Evolutionary conservation across 2,888 invertebrate genomes (phyloP).

Genomic region (Acanthosepion esculentum): DNA sequence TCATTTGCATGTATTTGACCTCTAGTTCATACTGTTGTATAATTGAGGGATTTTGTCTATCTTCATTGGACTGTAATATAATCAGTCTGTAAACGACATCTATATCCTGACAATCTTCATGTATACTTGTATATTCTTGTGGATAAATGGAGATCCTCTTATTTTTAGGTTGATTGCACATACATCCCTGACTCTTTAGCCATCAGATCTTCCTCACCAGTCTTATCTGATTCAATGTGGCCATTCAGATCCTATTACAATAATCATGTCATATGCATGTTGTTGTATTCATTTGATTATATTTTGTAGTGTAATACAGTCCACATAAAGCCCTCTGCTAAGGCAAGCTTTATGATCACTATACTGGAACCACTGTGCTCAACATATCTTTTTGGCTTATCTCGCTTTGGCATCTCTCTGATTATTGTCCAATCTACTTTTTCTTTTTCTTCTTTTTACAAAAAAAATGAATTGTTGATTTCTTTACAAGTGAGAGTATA

Average conservation of each 20-base stretch:
- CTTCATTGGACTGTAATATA: conserved; percentile 39
- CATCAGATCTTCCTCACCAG: conserved; percentile 33
- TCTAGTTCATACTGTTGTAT: conserved; percentile 43
- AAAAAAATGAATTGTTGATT: neutral
- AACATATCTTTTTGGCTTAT: conserved; percentile 1
- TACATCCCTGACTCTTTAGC: conserved; percentile 14
- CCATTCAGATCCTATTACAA: conserved; percentile 33
- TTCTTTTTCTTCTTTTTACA: neutral
- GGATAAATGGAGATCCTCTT: conserved; percentile 45
- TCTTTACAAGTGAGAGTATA: neutral
- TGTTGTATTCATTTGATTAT: neutral
- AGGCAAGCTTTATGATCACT: neutral
- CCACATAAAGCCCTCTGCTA: conserved; percentile 11
- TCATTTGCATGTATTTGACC: conserved; percentile 42
- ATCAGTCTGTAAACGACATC: conserved; percentile 45
- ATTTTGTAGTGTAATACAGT: neutral
- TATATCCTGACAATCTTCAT: conserved; percentile 41
- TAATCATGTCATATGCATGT: conserved; percentile 22
- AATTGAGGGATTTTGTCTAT: conserved; percentile 47
- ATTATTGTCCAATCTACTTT: neutral
- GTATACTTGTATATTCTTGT: conserved; percentile 43
- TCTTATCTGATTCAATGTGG: conserved; percentile 33
- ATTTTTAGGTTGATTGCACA: conserved; percentile 47
- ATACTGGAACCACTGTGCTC: conserved; percentile 4
- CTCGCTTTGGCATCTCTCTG: conserved; percentile 9